Conservation (phyloP, 1,140 invertebrate species). For the Chrysopa pallens region DNA sequence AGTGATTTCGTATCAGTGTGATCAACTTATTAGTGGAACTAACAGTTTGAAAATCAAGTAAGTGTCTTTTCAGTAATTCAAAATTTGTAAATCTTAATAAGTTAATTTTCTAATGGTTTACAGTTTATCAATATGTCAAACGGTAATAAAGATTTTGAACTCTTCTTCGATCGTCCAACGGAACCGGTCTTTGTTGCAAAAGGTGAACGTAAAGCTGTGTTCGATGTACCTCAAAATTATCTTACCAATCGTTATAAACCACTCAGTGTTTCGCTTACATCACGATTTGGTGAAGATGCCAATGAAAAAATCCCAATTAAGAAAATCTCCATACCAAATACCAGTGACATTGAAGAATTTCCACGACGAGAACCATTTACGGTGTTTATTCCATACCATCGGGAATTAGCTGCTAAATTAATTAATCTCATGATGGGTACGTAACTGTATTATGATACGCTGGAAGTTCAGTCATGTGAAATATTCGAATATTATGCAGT, state of each 20-base stretch:
- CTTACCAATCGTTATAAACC: slow-evolving; percentile 31
- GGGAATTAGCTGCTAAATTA: slow-evolving; percentile 41
- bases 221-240: slow-evolving; percentile 38
- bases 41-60: too few species aligned
- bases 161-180: slow-evolving; percentile 52
- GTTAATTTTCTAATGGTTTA: too few species aligned
- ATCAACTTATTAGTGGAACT: too few species aligned
- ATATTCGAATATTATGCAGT: too few species aligned
- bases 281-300: slow-evolving; percentile 36
- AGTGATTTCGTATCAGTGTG: too few species aligned
- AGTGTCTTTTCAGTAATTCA: too few species aligned
- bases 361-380: slow-evolving; percentile 51
- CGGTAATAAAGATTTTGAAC: slow-evolving; percentile 22
- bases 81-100: too few species aligned
- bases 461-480: too few species aligned
- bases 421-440: slow-evolving; percentile 56
- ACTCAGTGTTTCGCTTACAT: slow-evolving; percentile 29
- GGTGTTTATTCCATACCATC: slow-evolving; percentile 53
- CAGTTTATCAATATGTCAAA: slow-evolving; percentile 13
- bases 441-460: too few species aligned
- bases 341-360: slow-evolving; percentile 43
- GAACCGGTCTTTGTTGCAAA: slow-evolving; percentile 59
- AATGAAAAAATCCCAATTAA: slow-evolving; percentile 34
- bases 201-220: slow-evolving; percentile 36
- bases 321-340: slow-evolving; percentile 46